Base-by-base conservation (phyloP, 2,113 vertebrate genomes). In the Hiodon tergisus region DNA sequence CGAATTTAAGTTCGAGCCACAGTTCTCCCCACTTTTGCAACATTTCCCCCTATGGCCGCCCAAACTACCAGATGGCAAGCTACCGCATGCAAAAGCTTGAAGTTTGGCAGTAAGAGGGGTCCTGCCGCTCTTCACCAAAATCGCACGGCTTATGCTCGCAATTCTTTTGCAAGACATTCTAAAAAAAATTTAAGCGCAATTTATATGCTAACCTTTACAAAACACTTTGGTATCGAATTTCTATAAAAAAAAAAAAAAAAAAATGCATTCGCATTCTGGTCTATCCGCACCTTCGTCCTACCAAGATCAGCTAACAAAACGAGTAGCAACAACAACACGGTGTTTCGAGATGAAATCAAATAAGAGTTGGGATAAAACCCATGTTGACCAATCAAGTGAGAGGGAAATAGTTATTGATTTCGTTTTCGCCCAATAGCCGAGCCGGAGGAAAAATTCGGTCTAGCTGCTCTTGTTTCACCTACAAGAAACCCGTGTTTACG, bases 131-230 rank as follows among this genome's bases (percentile, higher is more conserved):
- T 77, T 82, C 16, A 77, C 70, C 79, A 72, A 84, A 69, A 82
- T 5, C 14, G 72, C 59, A 16, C 70, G 73, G 16, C 79, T 69
- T 1, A 78, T 10, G 7, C 31, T 67, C 10, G 59, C 67, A n/a
- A 84, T 2, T 61, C 61, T 78, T 71, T 75, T 71, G 13, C 72
- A 75, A 11, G 83, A 76, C 81, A 84, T 84, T 69, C 59, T 71
- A 10, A 1, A 3, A 4, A 2, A 55, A 6, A 66, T 48, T 6
- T 66, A 0, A 4, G 16, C 51, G 47, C 2, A 2, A 6, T 53
- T 57, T 3, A 10, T 4, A 4, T 31, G 54, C 17, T 61, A 67
- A 62, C 50, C 59, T 72, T 77, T 60, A 77, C 76, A 71, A 80
- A 14, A 55, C 4, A 74, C 52, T 17, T 47, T 57, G 62, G 7